Conservation (phyloP, 2,797 vertebrate genomes). For the Halcyon badia region DNA sequence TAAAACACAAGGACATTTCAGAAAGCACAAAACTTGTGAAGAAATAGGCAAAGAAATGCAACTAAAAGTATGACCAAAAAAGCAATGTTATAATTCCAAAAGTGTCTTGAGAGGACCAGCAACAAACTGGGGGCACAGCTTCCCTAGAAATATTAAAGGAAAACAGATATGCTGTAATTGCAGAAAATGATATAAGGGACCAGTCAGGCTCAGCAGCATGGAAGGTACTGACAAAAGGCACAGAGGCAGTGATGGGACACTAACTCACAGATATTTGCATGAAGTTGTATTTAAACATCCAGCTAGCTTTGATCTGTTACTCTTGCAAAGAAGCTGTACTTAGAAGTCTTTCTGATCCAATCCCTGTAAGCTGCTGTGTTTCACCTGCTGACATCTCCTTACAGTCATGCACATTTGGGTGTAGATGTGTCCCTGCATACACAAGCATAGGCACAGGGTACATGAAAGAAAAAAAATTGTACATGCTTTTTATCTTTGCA, state of each 20-base stretch:
- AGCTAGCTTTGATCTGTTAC: constrained; percentile 8
- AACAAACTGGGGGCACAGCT: not conserved
- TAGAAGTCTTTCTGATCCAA: constrained; percentile 25
- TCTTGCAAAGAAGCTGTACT: not conserved
- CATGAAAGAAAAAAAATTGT: not conserved
- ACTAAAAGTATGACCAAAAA: not conserved
- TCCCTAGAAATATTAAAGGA: not conserved
- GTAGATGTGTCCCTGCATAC: not conserved
- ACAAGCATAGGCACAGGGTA: not conserved
- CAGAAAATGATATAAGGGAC: not conserved
- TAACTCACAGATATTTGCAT: not conserved
- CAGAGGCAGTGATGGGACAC: not conserved
- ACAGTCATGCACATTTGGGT: not conserved
- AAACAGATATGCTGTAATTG: not conserved
- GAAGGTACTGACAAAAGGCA: not conserved
- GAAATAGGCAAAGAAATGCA: not conserved
- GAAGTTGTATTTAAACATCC: constrained; percentile 24
- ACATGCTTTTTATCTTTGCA: not conserved
- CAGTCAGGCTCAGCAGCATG: not conserved
- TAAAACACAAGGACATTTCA: not conserved
- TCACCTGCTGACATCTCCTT: not conserved
- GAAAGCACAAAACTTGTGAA: not conserved
- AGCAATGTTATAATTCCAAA: not conserved
- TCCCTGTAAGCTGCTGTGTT: constrained; percentile 23
- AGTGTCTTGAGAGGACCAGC: not conserved